These are phyloP conservation scores for Etia nguti DNA, from an alignment of 2,113 vertebrate species.

Conservation along the genomic window DNA sequence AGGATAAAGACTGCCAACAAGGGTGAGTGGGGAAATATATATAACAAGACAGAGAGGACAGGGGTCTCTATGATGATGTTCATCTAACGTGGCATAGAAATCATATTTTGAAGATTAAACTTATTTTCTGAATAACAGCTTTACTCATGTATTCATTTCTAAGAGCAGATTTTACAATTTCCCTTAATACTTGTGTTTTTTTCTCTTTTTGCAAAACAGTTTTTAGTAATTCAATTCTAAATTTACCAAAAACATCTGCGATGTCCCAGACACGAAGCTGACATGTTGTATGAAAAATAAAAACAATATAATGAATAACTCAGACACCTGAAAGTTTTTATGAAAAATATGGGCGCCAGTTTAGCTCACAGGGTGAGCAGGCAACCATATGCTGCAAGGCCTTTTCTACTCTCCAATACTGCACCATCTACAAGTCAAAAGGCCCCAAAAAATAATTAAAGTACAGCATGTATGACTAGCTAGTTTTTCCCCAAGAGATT, in stretches of 20 bases:
- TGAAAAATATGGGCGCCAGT: rapidly evolving
- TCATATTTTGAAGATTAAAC: not conserved
- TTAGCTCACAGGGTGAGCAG: not conserved
- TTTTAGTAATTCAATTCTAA: not conserved
- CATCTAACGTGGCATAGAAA: not conserved
- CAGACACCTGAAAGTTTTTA: not conserved
- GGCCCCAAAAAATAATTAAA: not conserved
- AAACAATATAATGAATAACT: not conserved
- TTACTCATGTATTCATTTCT: not conserved
- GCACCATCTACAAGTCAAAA: not conserved
- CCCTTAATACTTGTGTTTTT: not conserved
- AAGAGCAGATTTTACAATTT: not conserved
- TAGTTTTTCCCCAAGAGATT: not conserved
- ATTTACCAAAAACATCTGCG: rapidly evolving
- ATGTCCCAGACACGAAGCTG: not conserved
- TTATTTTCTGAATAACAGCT: not conserved
- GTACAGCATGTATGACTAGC: not conserved
- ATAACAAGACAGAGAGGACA: not conserved
- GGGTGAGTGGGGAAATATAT: not conserved
- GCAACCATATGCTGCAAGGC: not conserved
- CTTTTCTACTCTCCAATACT: not conserved
- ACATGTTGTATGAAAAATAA: not conserved
- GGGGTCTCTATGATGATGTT: not conserved
- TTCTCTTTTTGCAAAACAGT: rapidly evolving
- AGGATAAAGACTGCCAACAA: not conserved